Evolutionary conservation across 2,888 invertebrate genomes (phyloP).

Genomic region (Cerastis leucographa): DNA sequence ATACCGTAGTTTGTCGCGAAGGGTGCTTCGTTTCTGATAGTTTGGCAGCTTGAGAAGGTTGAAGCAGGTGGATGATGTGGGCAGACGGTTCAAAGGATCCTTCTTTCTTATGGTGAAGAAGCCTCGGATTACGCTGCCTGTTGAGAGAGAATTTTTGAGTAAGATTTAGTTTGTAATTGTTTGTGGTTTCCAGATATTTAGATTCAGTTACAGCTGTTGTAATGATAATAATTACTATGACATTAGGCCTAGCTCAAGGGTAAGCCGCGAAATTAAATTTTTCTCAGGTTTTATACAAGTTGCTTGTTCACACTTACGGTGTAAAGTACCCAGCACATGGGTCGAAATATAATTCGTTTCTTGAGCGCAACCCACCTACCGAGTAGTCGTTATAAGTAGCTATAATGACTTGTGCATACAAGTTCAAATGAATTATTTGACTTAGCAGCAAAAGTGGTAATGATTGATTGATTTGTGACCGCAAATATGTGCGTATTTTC

Average conservation of each 20-base stretch:
- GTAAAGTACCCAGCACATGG: too few relatives aligned
- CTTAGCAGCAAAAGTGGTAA: too few relatives aligned
- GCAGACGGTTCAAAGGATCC: conserved; percentile 97
- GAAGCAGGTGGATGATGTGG: conserved; percentile 99
- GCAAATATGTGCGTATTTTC: too few relatives aligned
- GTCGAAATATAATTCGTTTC: too few relatives aligned
- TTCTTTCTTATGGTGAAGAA: conserved; percentile 99
- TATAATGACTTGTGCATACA: too few relatives aligned
- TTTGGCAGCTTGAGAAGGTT: conserved; percentile 99
- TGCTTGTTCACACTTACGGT: too few relatives aligned
- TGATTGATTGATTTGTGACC: not conserved
- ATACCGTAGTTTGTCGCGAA: conserved; percentile 98
- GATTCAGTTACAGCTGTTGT: not conserved
- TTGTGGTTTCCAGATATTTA: not conserved
- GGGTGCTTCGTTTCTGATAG: conserved; percentile 98
- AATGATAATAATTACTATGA: not conserved
- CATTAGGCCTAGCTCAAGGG: not conserved
- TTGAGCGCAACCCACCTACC: too few relatives aligned
- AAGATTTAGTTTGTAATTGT: not conserved
- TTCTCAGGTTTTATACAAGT: not conserved
- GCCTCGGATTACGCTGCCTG: conserved; percentile 98
- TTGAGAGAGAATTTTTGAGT: not conserved
- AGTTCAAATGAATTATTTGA: too few relatives aligned
- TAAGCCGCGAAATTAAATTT: not conserved
- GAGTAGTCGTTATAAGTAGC: too few relatives aligned